These are phyloP conservation scores for Ryuthela nishihirai DNA, from an alignment of 2,888 invertebrate species.

Conservation along the genomic window DNA sequence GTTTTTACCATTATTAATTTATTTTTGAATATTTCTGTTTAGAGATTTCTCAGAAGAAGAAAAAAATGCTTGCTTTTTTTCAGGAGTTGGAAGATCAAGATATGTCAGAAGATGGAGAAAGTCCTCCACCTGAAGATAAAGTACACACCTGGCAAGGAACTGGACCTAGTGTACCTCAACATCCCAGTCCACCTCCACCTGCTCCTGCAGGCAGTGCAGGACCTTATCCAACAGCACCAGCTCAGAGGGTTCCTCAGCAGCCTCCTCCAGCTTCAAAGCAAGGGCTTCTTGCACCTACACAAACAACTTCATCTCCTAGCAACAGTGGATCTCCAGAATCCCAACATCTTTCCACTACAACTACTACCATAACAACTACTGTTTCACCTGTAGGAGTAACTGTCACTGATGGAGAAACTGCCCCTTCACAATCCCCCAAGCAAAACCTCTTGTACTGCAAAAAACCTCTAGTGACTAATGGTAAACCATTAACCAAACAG, in stretches of 20 bases:
- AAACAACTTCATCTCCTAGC: background rate
- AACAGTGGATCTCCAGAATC: slow-evolving; percentile 12
- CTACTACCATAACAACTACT: slow-evolving; percentile 20
- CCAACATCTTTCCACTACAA: slow-evolving; percentile 14
- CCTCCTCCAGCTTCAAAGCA: slow-evolving; percentile 7
- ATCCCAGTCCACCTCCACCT: slow-evolving; percentile 33
- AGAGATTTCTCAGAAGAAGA: background rate
- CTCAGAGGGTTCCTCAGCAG: background rate
- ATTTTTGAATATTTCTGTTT: background rate
- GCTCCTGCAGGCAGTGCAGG: slow-evolving; percentile 13
- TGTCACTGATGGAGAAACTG: slow-evolving; percentile 1
- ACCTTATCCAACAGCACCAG: slow-evolving; percentile 4
- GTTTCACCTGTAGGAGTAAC: slow-evolving; percentile 15
- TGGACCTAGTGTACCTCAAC: slow-evolving; percentile 24
- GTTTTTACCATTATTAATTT: too few species aligned
- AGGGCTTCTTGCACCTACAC: slow-evolving; percentile 1
- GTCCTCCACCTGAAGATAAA: slow-evolving; percentile 37
- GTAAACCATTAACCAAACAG: too few species aligned
- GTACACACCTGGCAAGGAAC: slow-evolving; percentile 22
- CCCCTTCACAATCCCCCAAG: too few species aligned
- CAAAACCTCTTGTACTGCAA: too few species aligned
- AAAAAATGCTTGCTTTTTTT: background rate
- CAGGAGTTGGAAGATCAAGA: slow-evolving; percentile 43
- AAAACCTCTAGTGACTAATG: too few species aligned
- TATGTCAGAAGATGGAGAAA: slow-evolving; percentile 42